Conservation (phyloP, 2,888 invertebrate genomes). For the Conomelus anceps region DNA sequence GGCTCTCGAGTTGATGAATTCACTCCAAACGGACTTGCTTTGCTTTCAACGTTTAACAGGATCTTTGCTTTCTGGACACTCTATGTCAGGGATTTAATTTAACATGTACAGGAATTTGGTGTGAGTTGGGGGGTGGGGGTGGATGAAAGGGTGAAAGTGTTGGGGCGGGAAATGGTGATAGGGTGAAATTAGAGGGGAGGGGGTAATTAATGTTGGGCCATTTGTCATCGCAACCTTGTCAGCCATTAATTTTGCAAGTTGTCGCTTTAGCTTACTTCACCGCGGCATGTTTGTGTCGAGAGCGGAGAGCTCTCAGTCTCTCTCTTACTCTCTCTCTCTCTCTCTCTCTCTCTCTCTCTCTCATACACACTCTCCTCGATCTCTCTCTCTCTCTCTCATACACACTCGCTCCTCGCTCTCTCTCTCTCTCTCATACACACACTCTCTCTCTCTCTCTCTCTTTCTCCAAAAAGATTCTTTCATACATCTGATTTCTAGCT, state of each 20-base stretch:
- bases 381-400: neutral
- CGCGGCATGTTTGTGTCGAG: neutral
- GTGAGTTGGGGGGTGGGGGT: neutral
- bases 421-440: neutral
- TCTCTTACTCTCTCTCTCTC: neutral
- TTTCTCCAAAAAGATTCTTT: neutral
- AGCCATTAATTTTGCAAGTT: neutral
- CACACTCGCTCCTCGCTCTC: too few relatives aligned
- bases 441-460: neutral
- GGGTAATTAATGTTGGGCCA: neutral
- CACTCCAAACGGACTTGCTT: neutral
- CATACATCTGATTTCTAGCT: neutral
- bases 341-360: too few relatives aligned
- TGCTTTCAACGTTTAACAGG: neutral
- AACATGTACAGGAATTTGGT: neutral
- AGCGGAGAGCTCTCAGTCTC: neutral
- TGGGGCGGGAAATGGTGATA: neutral
- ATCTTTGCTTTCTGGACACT: neutral
- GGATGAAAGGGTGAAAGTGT: neutral
- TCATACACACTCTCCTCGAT: neutral
- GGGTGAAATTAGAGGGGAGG: too few relatives aligned
- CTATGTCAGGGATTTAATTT: neutral
- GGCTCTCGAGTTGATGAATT: neutral
- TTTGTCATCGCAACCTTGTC: neutral
- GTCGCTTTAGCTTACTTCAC: neutral